Base-by-base conservation (phyloP, 2,888 invertebrate genomes). In the Pteria penguin region DNA sequence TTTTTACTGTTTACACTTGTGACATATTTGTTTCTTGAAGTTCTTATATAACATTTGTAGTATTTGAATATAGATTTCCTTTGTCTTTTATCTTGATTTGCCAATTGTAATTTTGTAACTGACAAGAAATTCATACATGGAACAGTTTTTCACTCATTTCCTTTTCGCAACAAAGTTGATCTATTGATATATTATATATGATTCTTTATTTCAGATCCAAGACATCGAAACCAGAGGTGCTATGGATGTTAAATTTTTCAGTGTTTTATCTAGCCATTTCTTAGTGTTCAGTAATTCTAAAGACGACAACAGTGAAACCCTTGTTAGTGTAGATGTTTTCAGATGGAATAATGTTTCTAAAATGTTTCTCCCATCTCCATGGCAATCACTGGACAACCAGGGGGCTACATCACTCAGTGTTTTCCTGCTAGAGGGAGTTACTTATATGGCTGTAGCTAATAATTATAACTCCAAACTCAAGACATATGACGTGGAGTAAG, bases 401-500 rank as follows among this genome's bases (percentile, higher is more conserved):
- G 90, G 90, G 4, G 88, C 90, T 26, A 69, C 70, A n/a, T 84
- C 85, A 14, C 79, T 86, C 24, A 75, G 77, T 4, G 80, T 85
- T 8, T 85, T 90, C 68, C 72, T 67, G 24, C 85, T 88, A 4
- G 84, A 85, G 55, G 82, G 83, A 4, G 83, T 81, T 5, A 74
- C 84, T 4, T 90, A 84, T 71, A 75, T 90, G 70, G 88, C 86
- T 29, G 83, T 90, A 0, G 88, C 89, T 24, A 91, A 90, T 72
- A 82, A 85, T 45, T 89, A 86, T 67, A 88, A 90, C 82, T 82
- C 75, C 33, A 72, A 67, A 26, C 68, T 57, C 31, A 81, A 82
- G 70, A 81, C 76, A 2, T 85, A 83, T 63, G 78, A 86, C 70
- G 71, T 89, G 31, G 84, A 87, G 87, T 87, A 79, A 77, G 84